phyloP scores from a whole-genome alignment of 2,113 vertebrate genomes.

The Lophotis ruficrista region DNA sequence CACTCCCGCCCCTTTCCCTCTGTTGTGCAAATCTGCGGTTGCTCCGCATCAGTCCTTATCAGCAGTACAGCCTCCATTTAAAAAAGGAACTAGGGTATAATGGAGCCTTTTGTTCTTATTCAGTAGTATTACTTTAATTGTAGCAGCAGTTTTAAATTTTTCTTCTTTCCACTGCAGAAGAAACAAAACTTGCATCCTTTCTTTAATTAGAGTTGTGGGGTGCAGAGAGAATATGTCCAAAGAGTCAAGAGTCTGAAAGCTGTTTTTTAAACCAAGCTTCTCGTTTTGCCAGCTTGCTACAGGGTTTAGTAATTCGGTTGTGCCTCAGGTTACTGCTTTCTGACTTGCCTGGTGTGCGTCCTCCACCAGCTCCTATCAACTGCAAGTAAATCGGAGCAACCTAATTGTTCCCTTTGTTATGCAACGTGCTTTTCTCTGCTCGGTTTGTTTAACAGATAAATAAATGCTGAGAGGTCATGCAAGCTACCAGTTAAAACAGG shows the following conservation, averaged over 20 bases:
- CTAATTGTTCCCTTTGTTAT: conserved; percentile 61
- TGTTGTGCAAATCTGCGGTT: not conserved
- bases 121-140: not conserved
- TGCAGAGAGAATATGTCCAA: not conserved
- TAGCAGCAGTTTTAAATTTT: not conserved
- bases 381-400: not conserved
- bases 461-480: not conserved
- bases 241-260: not conserved
- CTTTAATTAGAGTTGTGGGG: not conserved
- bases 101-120: not conserved
- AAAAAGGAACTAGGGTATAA: not conserved
- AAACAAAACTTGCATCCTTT: not conserved
- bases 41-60: not conserved
- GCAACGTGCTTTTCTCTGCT: not conserved
- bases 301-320: conserved; percentile 16
- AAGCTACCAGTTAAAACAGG: conserved; percentile 14
- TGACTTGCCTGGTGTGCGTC: conserved; percentile 38
- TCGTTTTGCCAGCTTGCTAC: not conserved
- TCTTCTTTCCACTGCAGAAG: not conserved
- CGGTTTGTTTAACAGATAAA: conserved; percentile 27
- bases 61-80: not conserved
- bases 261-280: not conserved
- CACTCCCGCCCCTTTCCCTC: not conserved
- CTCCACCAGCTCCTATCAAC: conserved; percentile 41
- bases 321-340: conserved; percentile 54